These are phyloP conservation scores for Proisotoma minuta DNA, from an alignment of 2,888 invertebrate genomes.

Conservation along the genomic window DNA sequence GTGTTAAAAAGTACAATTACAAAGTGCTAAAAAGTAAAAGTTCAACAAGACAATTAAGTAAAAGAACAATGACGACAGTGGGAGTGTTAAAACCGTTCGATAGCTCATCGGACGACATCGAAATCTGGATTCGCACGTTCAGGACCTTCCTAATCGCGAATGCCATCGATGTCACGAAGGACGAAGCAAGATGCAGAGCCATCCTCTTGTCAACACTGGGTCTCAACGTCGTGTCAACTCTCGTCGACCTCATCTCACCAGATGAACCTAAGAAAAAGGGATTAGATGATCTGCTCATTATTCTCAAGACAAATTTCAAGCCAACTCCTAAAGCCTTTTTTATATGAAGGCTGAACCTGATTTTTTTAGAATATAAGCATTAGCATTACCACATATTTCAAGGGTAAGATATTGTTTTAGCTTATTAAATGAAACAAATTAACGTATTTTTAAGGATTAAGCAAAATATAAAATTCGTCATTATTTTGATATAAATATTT, in stretches of 20 bases:
- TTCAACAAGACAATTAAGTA: too few species aligned
- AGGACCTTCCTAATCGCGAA: constrained; percentile 16
- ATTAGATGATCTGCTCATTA: background rate
- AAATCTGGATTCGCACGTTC: constrained; percentile 10
- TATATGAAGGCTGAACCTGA: too few species aligned
- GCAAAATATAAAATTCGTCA: too few species aligned
- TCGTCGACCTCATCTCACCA: constrained; percentile 13
- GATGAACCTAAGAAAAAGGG: background rate
- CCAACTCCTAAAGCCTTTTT: constrained; percentile 20
- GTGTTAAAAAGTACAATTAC: too few species aligned
- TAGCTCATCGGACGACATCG: constrained; percentile 11
- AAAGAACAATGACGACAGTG: background rate
- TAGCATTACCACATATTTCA: too few species aligned
- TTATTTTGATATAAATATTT: too few species aligned
- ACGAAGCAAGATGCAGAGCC: background rate
- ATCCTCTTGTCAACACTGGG: constrained; percentile 14
- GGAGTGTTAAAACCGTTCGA: constrained; percentile 15
- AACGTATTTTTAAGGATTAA: too few species aligned
- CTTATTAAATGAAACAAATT: too few species aligned
- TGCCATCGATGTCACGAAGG: background rate
- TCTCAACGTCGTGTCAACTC: background rate
- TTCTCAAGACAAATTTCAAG: constrained; percentile 11
- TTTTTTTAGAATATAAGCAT: too few species aligned
- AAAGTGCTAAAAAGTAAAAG: too few species aligned
- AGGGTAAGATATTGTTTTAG: too few species aligned